phyloP scores from a whole-genome alignment of 2,888 invertebrate genomes.

The Automeris io region DNA sequence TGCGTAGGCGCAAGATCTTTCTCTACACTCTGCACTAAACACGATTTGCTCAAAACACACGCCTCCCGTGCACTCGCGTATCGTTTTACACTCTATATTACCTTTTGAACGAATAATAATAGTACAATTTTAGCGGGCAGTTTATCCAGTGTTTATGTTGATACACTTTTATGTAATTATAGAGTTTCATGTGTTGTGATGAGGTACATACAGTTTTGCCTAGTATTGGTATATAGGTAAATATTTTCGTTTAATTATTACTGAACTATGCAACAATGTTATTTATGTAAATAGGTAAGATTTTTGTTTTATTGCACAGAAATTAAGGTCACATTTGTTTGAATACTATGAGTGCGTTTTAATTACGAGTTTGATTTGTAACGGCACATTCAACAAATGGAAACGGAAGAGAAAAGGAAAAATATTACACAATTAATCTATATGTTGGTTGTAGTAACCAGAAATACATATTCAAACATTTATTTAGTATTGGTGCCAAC shows the following conservation, averaged over 20 bases:
- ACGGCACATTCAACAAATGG: too few species aligned
- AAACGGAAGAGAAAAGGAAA: too few species aligned
- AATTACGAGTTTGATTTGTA: neutral
- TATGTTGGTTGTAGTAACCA: too few species aligned
- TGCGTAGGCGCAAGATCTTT: constrained; percentile 68
- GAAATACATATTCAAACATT: too few species aligned
- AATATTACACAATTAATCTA: too few species aligned
- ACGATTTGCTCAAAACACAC: constrained; percentile 61
- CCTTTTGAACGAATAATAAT: constrained; percentile 11
- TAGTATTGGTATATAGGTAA: constrained; percentile 59
- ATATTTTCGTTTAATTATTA: constrained; percentile 10
- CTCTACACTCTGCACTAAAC: constrained; percentile 38
- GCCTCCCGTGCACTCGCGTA: constrained; percentile 44
- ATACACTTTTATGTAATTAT: constrained; percentile 10
- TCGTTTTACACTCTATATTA: constrained; percentile 48
- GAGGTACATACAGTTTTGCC: constrained; percentile 61
- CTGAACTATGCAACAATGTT: neutral
- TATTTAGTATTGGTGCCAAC: too few species aligned
- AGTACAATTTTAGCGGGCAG: constrained; percentile 1
- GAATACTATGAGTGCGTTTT: neutral
- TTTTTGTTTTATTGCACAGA: neutral
- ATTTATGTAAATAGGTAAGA: neutral
- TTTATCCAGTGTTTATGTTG: neutral
- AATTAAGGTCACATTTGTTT: neutral
- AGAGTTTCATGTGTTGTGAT: constrained; percentile 29